Base-by-base conservation (phyloP, 2,113 vertebrate genomes). In the Colinus virginianus region DNA sequence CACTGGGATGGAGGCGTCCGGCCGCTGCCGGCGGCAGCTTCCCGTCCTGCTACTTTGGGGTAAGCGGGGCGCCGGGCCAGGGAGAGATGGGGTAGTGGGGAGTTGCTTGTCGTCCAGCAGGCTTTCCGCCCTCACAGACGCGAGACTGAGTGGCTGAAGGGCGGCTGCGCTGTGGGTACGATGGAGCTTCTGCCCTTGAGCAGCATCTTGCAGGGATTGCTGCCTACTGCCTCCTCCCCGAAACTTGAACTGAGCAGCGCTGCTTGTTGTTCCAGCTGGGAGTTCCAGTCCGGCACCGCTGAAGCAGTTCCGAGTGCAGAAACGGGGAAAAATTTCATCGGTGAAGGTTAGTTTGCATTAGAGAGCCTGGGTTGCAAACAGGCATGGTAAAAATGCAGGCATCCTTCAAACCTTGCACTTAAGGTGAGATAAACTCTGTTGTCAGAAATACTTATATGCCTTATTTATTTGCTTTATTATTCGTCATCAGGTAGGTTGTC, bases 31-130 rank as follows among this genome's bases (percentile, higher is more conserved):
- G 49, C 49, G 38, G 38, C 91, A 72, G 32, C 80, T 93, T 56
- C 84, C 84, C 25, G 56, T 90, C 43, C 49, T 92, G 43, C 84
- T 66, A 43, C 68, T 94, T 18, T 94, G 90, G 55, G 94, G 95
- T 96, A 36, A 95, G 93, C 43, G n/a, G n/a, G 42, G 30, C 40
- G 30, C 6, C 13, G 63, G 45, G 25, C 19, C 22, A n/a, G 32
- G 34, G 30, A 6, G 30, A n/a, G 55, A 18, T 11, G 55, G 30
- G 30, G 32, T n/a, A 11, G 32, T 19, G 32, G 32, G 30, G 13
- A 18, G 55, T 30, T n/a, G 55, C 55, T 56, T 19, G 55, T 20
- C 55, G 32, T 32, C 5, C 55, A 40, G 18, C 11, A 20, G 55
- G 55, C 55, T n/a, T 58, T n/a, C 55, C 11, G 32, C 32, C 55